Conservation (phyloP, 30 jellyfish, hydroid and myxozoan species). For the Aurelia aurita region DNA sequence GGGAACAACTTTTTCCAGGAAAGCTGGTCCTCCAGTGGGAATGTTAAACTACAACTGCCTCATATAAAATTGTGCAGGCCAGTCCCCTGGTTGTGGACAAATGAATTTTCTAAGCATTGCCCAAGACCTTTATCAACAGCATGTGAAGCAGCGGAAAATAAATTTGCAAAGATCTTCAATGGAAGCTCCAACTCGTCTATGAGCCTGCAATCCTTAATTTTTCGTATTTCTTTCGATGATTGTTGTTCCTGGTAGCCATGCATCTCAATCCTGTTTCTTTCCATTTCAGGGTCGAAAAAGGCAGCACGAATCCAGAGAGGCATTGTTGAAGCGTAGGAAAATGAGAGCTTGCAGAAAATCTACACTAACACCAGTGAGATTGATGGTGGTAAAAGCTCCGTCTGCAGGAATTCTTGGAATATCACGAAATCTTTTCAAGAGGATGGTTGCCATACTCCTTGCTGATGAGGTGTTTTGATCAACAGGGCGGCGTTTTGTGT, state of each 20-base stretch:
- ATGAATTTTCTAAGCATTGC: neutral
- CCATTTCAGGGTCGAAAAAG: conserved; percentile 10
- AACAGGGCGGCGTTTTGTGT: too few relatives aligned
- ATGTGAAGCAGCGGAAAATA: conserved; percentile 10
- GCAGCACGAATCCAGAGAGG: conserved; percentile 19
- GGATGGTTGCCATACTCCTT: conserved; percentile 1
- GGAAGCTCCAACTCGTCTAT: too few relatives aligned
- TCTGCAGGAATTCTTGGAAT: too few relatives aligned
- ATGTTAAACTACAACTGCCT: too few relatives aligned
- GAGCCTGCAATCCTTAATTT: too few relatives aligned
- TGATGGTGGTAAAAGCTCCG: neutral
- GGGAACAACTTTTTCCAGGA: too few relatives aligned
- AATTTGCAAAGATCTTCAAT: neutral
- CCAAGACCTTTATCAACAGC: neutral
- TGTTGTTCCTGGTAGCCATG: too few relatives aligned
- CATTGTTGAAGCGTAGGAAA: conserved; percentile 5
- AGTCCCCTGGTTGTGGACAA: conserved; percentile 34
- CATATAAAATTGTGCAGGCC: conserved; percentile 71
- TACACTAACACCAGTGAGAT: neutral
- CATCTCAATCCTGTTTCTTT: too few relatives aligned
- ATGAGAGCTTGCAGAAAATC: neutral
- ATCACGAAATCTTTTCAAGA: neutral
- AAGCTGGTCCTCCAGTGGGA: too few relatives aligned
- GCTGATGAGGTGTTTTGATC: too few relatives aligned
- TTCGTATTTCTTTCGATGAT: too few relatives aligned